phyloP scores from a whole-genome alignment of 2,113 vertebrate species.

The Petaurus breviceps region DNA sequence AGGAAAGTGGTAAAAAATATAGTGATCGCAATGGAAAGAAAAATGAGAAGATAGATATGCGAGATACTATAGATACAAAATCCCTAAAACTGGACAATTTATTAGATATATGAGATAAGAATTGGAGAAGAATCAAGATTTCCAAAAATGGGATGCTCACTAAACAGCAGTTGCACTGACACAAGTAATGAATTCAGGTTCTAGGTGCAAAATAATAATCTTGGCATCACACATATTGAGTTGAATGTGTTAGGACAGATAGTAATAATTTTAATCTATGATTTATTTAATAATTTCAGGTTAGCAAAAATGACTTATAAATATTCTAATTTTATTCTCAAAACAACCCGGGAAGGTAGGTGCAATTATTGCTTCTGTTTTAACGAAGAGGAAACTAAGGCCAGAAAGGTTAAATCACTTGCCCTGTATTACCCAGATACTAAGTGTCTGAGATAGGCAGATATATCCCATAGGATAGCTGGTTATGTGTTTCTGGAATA shows the following conservation, averaged over 20 bases:
- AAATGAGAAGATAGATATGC: neutral
- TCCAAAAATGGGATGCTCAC: neutral
- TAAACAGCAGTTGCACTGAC: neutral
- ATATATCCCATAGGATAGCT: neutral
- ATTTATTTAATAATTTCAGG: neutral
- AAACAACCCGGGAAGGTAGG: neutral
- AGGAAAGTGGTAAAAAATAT: neutral
- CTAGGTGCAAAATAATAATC: neutral
- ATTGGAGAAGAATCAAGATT: neutral
- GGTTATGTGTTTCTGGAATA: neutral
- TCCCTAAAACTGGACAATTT: neutral
- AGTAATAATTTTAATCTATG: neutral
- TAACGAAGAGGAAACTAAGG: neutral
- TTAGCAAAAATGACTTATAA: neutral
- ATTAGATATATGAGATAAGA: neutral
- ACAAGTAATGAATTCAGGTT: neutral
- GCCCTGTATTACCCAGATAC: neutral
- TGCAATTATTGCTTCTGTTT: neutral
- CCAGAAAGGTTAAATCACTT: neutral
- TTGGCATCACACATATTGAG: neutral
- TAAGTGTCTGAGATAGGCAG: too few species aligned
- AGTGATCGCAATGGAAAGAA: neutral
- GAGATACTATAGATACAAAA: neutral
- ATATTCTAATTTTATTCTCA: neutral
- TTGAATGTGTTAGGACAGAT: neutral